Conservation (phyloP, 2,888 invertebrate genomes). For the Eupithecia tripunctaria region DNA sequence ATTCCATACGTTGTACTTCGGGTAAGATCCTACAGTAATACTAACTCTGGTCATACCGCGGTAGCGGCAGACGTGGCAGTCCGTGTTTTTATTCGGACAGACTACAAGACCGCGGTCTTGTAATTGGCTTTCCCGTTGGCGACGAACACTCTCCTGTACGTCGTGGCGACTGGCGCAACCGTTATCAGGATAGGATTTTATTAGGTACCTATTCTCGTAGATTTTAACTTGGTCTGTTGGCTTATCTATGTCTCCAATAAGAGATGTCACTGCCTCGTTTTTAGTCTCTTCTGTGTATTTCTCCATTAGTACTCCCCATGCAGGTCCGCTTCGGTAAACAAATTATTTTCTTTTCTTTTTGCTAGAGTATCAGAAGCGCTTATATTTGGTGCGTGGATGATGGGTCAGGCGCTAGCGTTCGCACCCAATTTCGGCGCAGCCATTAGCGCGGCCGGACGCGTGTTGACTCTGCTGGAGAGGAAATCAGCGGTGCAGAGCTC, state of each 20-base stretch:
- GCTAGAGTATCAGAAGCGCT: conserved; percentile 89
- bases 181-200: background rate
- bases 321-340: background rate
- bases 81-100: conserved; percentile 88
- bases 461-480: conserved; percentile 86
- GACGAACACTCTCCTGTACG: too few species aligned
- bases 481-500: conserved; percentile 83
- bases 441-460: conserved; percentile 87
- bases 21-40: conserved; percentile 81
- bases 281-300: background rate
- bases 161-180: too few species aligned
- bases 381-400: conserved; percentile 91
- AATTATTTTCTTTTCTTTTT: background rate
- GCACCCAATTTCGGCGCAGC: conserved; percentile 91
- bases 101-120: too few species aligned
- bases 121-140: too few species aligned
- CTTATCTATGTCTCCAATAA: background rate
- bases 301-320: background rate
- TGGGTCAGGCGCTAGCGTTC: conserved; percentile 91
- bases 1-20: conserved; percentile 64
- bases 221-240: background rate
- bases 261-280: background rate
- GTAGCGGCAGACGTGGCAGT: conserved; percentile 1
- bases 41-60: conserved; percentile 83
- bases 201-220: background rate